Evolutionary conservation across 2,797 vertebrate species (phyloP).

Genomic region (Melanotaenia parkinsoni): DNA sequence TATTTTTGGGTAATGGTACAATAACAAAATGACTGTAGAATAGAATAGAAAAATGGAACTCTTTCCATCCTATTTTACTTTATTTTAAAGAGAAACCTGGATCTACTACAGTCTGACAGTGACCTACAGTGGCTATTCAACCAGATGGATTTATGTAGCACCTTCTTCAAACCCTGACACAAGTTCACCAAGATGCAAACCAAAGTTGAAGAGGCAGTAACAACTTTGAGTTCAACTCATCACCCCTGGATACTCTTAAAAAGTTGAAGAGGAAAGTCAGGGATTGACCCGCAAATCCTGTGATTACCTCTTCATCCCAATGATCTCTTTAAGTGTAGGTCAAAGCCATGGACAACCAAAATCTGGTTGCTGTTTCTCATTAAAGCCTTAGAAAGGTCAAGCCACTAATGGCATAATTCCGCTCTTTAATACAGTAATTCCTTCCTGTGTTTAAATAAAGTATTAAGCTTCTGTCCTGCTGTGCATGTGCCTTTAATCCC

Average conservation of each 20-base stretch:
- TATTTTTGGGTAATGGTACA: too few species aligned
- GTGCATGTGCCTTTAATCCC: slow-evolving; percentile 36
- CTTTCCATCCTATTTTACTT: not conserved
- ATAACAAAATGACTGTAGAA: too few species aligned
- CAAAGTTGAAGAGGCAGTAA: not conserved
- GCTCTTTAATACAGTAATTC: slow-evolving; percentile 56
- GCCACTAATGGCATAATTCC: slow-evolving; percentile 53
- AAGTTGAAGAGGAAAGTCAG: not conserved
- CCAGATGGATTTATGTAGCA: not conserved
- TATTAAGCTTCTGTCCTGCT: slow-evolving; percentile 13
- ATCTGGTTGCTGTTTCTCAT: slow-evolving; percentile 19
- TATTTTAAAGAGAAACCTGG: too few species aligned
- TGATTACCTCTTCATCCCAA: not conserved
- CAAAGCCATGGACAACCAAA: not conserved
- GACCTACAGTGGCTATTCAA: slow-evolving; percentile 2
- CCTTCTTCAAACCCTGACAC: not conserved
- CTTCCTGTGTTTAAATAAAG: slow-evolving; percentile 52
- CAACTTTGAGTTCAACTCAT: not conserved
- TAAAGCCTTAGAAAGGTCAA: slow-evolving; percentile 41
- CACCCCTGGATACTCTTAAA: too few species aligned
- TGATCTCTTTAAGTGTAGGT: not conserved
- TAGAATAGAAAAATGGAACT: too few species aligned
- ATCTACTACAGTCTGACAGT: not conserved
- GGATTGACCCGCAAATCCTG: too few species aligned
- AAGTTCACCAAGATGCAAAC: not conserved